Conservation (phyloP, 1,140 invertebrate genomes). For the Halotydeus destructor region DNA sequence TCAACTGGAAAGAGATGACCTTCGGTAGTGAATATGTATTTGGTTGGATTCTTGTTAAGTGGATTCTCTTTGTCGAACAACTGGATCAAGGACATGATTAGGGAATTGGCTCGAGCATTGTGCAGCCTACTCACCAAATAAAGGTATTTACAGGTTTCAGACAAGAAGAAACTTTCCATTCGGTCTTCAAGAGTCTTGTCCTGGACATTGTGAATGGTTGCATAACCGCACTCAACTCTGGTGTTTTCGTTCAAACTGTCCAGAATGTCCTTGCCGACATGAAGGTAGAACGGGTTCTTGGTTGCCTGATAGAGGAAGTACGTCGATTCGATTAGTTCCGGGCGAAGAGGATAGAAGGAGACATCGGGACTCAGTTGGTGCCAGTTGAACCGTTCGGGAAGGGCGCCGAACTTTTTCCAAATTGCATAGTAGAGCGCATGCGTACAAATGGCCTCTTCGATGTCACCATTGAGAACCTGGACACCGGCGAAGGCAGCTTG, state of each 20-base stretch:
- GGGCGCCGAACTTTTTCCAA: slow-evolving; percentile 39
- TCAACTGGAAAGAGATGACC: slow-evolving; percentile 41
- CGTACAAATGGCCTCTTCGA: slow-evolving; percentile 46
- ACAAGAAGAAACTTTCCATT: slow-evolving; percentile 96
- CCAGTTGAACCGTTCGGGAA: slow-evolving; percentile 49
- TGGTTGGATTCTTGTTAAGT: slow-evolving; percentile 33
- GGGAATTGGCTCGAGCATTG: slow-evolving; percentile 1
- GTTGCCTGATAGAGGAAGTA: slow-evolving; percentile 47
- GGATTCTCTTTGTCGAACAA: slow-evolving; percentile 44
- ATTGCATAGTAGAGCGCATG: slow-evolving; percentile 43
- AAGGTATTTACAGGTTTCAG: slow-evolving; percentile 95
- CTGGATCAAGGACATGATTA: slow-evolving; percentile 24
- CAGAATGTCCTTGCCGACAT: slow-evolving; percentile 41
- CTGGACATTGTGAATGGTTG: slow-evolving; percentile 51
- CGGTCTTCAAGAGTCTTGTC: slow-evolving; percentile 86
- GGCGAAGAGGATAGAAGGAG: slow-evolving; percentile 41
- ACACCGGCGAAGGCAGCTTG: slow-evolving; percentile 41
- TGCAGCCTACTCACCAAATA: slow-evolving; percentile 39
- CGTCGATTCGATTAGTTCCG: slow-evolving; percentile 44
- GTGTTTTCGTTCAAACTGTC: slow-evolving; percentile 36
- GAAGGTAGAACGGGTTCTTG: slow-evolving; percentile 46
- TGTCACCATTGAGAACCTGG: slow-evolving; percentile 41
- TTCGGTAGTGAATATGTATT: slow-evolving; percentile 43
- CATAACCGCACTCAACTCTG: slow-evolving; percentile 41
- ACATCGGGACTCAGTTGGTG: slow-evolving; percentile 37